Evolutionary conservation across 2,888 invertebrate species (phyloP).

Genomic region (Amorpha juglandis): DNA sequence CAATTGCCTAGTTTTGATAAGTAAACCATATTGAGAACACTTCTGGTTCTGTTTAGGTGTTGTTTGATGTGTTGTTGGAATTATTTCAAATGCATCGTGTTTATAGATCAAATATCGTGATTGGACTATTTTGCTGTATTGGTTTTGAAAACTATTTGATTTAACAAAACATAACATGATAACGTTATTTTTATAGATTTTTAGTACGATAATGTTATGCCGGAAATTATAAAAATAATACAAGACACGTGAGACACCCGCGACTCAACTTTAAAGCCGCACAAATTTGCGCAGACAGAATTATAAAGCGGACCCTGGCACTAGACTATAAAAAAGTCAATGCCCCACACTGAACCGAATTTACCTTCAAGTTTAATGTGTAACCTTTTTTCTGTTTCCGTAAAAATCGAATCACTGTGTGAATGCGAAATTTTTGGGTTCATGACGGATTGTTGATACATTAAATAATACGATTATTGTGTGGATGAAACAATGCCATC

Average conservation of each 20-base stretch:
- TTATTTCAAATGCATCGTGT: background rate
- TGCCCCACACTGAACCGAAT: constrained; percentile 11
- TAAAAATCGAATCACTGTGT: constrained; percentile 12
- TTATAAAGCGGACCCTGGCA: constrained; percentile 9
- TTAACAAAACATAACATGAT: background rate
- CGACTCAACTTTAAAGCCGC: background rate
- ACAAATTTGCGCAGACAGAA: constrained; percentile 15
- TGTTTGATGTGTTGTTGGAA: constrained; percentile 2
- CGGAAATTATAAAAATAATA: constrained; percentile 5
- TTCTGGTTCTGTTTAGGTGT: constrained; percentile 5
- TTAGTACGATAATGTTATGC: no score
- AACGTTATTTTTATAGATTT: background rate
- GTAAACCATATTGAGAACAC: constrained; percentile 23
- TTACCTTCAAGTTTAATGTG: constrained; percentile 19
- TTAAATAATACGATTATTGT: background rate
- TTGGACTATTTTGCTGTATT: background rate
- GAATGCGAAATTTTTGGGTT: constrained; percentile 17
- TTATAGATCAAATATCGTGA: background rate
- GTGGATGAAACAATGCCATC: background rate
- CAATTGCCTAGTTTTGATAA: constrained; percentile 23
- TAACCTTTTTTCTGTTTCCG: constrained; percentile 20
- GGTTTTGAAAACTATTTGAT: background rate
- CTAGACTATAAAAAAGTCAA: constrained; percentile 17
- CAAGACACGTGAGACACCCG: background rate
- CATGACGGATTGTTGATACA: background rate